Percentiles rank a stretch among this genome's conserved stretches.
These are phyloP conservation scores for Epirrhoe alternata DNA, from an alignment of 2,888 invertebrate species.

Conservation along the genomic window DNA sequence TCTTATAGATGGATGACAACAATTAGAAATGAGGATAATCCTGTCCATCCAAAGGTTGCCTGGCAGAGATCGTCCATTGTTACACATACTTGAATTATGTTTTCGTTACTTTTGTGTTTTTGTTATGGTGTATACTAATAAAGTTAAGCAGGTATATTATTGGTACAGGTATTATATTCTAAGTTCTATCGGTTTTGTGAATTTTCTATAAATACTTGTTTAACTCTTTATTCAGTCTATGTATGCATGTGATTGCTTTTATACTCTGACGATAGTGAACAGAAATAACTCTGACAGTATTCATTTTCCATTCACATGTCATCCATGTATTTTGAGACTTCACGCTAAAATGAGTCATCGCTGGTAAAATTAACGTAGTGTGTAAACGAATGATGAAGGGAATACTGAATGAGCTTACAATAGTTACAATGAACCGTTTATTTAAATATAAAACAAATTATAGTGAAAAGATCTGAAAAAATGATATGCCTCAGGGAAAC, in stretches of 20 bases:
- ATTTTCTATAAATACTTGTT: not conserved
- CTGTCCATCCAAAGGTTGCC: no score
- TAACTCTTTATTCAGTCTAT: not conserved
- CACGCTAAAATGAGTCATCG: slow-evolving; percentile 19
- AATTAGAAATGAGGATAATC: no score
- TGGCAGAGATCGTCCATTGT: no score
- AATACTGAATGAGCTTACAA: not conserved
- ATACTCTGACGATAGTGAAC: slow-evolving; percentile 18
- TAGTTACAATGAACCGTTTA: not conserved
- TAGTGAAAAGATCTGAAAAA: no score
- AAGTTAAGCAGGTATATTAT: no score
- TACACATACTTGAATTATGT: no score
- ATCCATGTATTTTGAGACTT: not conserved
- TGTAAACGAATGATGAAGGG: not conserved
- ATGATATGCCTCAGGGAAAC: no score
- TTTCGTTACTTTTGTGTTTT: no score
- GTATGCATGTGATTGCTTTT: not conserved
- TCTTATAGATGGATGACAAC: no score
- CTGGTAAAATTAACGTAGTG: slow-evolving; percentile 7
- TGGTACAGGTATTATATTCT: not conserved
- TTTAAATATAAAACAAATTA: no score
- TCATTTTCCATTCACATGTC: slow-evolving; percentile 24
- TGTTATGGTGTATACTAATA: no score
- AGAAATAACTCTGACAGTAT: slow-evolving; percentile 27
- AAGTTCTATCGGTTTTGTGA: not conserved